A percentile compares a stretch with the other conserved stretches of the same genome.
These are phyloP conservation scores for Chironomus tepperi DNA, from an alignment of 1,140 invertebrate species.

Conservation along the genomic window DNA sequence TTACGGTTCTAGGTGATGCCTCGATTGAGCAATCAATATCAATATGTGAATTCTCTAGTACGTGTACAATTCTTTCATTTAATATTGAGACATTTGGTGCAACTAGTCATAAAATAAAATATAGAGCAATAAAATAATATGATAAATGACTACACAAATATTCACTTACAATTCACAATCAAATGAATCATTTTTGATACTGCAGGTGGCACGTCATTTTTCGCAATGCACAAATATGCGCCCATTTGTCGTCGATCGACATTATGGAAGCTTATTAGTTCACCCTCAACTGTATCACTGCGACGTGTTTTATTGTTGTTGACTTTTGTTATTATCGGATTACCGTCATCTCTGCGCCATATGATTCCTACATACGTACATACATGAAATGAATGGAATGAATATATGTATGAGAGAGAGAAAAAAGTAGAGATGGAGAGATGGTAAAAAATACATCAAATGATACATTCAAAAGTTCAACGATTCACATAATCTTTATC, in stretches of 20 bases:
- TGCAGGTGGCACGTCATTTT: constrained; percentile 64
- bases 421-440: no score
- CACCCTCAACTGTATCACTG: constrained; percentile 48
- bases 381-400: not conserved
- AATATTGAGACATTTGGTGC: constrained; percentile 44
- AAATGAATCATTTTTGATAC: constrained; percentile 66
- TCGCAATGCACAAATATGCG: constrained; percentile 64
- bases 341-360: constrained; percentile 53
- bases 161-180: constrained; percentile 66
- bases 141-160: constrained; percentile 12
- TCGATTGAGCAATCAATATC: constrained; percentile 47
- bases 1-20: constrained; percentile 50
- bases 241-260: constrained; percentile 64
- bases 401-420: no score
- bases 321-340: not conserved
- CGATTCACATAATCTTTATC: no score
- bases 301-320: constrained; percentile 12
- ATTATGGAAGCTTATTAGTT: constrained; percentile 51
- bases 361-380: constrained; percentile 39
- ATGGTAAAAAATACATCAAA: no score
- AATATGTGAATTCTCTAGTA: constrained; percentile 40
- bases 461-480: no score
- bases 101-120: constrained; percentile 38
- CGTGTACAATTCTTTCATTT: not conserved
- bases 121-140: constrained; percentile 17